phyloP scores from a whole-genome alignment of 1,140 invertebrate species.

The Teleopsis dalmanni region DNA sequence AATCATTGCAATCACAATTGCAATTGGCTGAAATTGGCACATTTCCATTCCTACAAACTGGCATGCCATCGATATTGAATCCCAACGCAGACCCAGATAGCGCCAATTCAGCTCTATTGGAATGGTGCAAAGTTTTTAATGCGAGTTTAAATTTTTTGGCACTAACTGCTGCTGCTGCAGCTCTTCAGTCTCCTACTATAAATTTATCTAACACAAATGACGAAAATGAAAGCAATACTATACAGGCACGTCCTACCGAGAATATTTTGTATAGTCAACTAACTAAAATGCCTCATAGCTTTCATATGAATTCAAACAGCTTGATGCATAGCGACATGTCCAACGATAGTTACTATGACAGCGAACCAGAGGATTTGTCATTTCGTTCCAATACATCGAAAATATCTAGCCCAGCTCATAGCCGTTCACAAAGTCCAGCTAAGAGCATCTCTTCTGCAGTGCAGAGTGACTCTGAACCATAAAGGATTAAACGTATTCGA shows the following conservation, averaged over 20 bases:
- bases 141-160: constrained; percentile 40
- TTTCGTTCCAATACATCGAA: constrained; percentile 33
- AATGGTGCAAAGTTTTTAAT: constrained; percentile 64
- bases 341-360: constrained; percentile 35
- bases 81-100: constrained; percentile 37
- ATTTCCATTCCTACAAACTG: constrained; percentile 10
- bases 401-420: constrained; percentile 24
- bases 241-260: not conserved
- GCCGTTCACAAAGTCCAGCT: constrained; percentile 31
- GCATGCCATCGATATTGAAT: constrained; percentile 24
- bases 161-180: constrained; percentile 30
- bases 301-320: not conserved
- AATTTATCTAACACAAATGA: not conserved
- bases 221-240: constrained; percentile 28
- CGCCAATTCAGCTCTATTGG: constrained; percentile 51
- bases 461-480: constrained; percentile 29
- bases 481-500: too few relatives aligned
- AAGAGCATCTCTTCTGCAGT: constrained; percentile 23
- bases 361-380: constrained; percentile 41
- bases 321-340: constrained; percentile 28
- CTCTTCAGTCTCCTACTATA: constrained; percentile 19
- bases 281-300: constrained; percentile 12
- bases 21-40: constrained; percentile 30
- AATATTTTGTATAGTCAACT: not conserved
- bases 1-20: constrained; percentile 33